Evolutionary conservation across 92 coral and sea anemone species (phyloP), one percentile per base, ranked within the genome.

Genomic region (Palythoa caribaeorum): DNA sequence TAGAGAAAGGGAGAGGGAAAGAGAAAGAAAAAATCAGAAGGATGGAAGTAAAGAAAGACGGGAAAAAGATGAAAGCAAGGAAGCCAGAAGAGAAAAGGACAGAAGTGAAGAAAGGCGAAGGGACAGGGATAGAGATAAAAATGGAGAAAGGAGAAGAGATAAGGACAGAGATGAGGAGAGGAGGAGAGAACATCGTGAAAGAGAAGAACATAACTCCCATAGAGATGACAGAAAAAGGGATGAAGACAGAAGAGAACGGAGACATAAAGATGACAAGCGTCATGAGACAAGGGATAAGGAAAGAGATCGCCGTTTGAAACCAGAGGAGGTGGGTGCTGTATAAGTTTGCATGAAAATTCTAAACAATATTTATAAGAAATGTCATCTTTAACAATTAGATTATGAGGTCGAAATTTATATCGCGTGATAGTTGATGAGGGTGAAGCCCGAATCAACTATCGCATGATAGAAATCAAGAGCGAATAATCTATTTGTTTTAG

Each of bases 51-150:
- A 57, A 40, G 89, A 72, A 80, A 73, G 65, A 65, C 80, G 69
- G 39, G 62, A 91, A 39, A 83, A 92, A 88, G 72, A 83, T 11
- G 87, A 62, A 21, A 38, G 84, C 21, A 85, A 83, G 39, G 84
- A 91, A 21, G 85, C 75, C 78, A 92, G 85, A 13, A 85, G 90
- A 54, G 91, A 89, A 38, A 87, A 88, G 20, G 91, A 90, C 6
- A 78, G 81, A 37, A 87, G 83, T 77, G 87, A 60, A 14, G 96
- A 95, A 36, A 93, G 76, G 38, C 79, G 60, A 39, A 20, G 81
- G 16, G 90, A 83, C 72, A 77, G 62, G 60, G 77, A 83, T 14
- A 89, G 84, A 16, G 88, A 87, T 10, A 89, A 83, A 44, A 84
- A 87, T 69, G 72, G 65, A 21, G 94, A 62, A 44, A 14, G 70